Percentiles rank a stretch among this genome's conserved stretches.
These are phyloP conservation scores for Anorthoa munda DNA, from an alignment of 2,888 invertebrate genomes.

Conservation along the genomic window DNA sequence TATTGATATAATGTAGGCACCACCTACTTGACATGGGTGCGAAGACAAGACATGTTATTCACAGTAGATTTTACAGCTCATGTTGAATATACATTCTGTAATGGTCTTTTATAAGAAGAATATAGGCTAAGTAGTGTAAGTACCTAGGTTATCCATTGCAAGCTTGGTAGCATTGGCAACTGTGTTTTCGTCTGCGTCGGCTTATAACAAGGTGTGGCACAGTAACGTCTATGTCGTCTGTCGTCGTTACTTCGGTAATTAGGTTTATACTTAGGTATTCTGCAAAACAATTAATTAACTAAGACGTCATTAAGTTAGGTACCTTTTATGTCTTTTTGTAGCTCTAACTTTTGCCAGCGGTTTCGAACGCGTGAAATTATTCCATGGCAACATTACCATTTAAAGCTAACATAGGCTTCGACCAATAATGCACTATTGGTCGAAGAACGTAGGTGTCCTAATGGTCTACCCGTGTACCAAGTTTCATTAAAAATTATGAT, in stretches of 20 bases:
- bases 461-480: no score
- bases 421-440: no score
- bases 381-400: neutral
- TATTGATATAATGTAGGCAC: slow-evolving; percentile 26
- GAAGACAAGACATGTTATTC: neutral
- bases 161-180: neutral
- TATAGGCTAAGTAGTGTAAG: neutral
- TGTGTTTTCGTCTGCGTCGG: neutral
- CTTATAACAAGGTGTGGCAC: neutral
- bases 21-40: neutral
- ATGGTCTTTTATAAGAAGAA: neutral
- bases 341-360: neutral
- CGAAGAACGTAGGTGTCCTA: no score
- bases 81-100: neutral
- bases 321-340: neutral
- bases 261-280: neutral
- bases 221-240: neutral
- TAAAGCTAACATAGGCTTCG: no score
- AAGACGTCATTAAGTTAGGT: neutral
- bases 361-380: neutral
- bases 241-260: neutral
- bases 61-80: neutral
- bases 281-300: neutral
- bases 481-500: no score
- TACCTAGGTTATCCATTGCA: neutral